Base-by-base conservation (phyloP, 2,113 vertebrate genomes). In the Sceloporus tristichus region DNA sequence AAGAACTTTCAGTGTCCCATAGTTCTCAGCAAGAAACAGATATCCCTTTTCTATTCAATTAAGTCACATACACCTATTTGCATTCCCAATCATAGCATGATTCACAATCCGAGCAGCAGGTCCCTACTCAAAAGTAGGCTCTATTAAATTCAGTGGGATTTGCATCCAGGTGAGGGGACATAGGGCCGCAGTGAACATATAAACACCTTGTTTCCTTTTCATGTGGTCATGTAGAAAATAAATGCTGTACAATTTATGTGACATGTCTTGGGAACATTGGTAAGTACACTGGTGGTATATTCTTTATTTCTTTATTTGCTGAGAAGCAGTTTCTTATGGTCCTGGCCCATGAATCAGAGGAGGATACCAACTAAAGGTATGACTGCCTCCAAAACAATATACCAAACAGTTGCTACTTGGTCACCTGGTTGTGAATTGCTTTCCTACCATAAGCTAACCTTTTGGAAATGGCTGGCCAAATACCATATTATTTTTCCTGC, bases 1-100 rank as follows among this genome's bases (percentile, higher is more conserved):
- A 92, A 27, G 87, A 18, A 0, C 88, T 56, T 91, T 92, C 86
- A 93, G 19, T 79, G 70, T 86, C 89, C 62, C 78, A 93, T 27
- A 86, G 14, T 91, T 93, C 70, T 85, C 19, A 13, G 1, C 71
- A 71, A 27, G 42, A 94, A 95, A 89, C 13, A 88, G n/a, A 74
- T 91, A 8, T 88, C 70, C 79, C 76, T 59, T 42, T 89, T 85
- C 90, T 10, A 71, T 90, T 91, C 59, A 82, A 88, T 88, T 90
- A 87, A 16, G 79, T n/a, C 38, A 5, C 3, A 40, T 53, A 40
- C 76, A 1, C 25, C 90, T 88, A 87, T 93, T 94, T 93, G 62
- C 76, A 23, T 91, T 90, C 40, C 6, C 27, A 85, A 90, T 40
- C n/a, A 4, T 16, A 91, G 40, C 73, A 85, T 82, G 82, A 91